Evolutionary conservation across 2,113 vertebrate species (phyloP), one percentile per base, ranked within the genome.

Genomic region (Cebus imitator): DNA sequence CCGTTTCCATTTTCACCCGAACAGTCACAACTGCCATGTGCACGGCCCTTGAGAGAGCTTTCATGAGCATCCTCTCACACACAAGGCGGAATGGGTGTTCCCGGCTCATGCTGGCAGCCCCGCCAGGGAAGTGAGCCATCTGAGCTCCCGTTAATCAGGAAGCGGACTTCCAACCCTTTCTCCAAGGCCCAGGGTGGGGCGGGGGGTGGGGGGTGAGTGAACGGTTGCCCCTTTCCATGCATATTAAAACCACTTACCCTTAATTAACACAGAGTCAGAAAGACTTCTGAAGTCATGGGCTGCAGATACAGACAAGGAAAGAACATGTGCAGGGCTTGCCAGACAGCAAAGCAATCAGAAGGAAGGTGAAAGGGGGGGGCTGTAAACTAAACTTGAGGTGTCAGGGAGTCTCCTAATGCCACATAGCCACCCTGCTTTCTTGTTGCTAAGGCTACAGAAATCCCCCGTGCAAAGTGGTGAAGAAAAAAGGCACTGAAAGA

Each of bases 391-490:
- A 8, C 66, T 45, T 50, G 13, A 8, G 64, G 6, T 16, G 2
- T 25, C 23, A 0, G 3, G 35, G 58, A 76, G 11, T 18, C 72
- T 7, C 70, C 90, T 25, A 32, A 20, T 5, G 13, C 25, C 14
- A 5, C 2, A 10, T 3, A 13, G 6, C 70, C 40, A 32, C 16
- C 40, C 50, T 17, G 23, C 48, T 5, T 23, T 55, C 52, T 37
- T 14, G 64, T 43, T 45, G 9, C 14, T 13, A 18, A 17, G 45
- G 55, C 84, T 21, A 57, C 27, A 66, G 58, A 82, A 68, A 55
- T 16, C 18, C 50, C 57, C n/a, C 6, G 0, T 1, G 6, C 1
- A 18, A 35, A 25, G 37, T 17, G 4, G 25, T 21, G 8, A 52
- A 35, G 55, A n/a, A 17, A 55, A 37, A 43, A n/a, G 45, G 1